These are phyloP conservation scores for Drosophila grimshawi DNA, from an alignment of 1,140 invertebrate genomes.

Conservation along the genomic window DNA sequence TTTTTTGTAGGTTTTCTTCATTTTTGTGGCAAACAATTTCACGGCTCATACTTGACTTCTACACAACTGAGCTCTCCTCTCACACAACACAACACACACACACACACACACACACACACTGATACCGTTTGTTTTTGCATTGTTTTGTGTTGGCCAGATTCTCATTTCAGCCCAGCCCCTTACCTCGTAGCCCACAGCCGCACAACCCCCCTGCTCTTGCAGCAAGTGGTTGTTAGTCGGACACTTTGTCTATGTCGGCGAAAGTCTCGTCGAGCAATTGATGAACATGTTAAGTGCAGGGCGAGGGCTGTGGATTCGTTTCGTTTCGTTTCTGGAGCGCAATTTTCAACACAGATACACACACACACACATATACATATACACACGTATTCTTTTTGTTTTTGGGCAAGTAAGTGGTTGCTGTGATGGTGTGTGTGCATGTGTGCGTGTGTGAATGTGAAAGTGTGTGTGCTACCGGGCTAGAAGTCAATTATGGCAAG, in stretches of 20 bases:
- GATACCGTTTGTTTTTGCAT: constrained; percentile 48
- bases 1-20: constrained; percentile 6
- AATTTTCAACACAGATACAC: constrained; percentile 24
- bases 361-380: constrained; percentile 3
- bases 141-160: constrained; percentile 66
- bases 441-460: constrained; percentile 34
- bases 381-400: not conserved
- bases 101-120: not conserved
- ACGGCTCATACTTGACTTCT: constrained; percentile 43
- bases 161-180: constrained; percentile 36
- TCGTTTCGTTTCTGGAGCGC: constrained; percentile 58
- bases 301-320: constrained; percentile 55
- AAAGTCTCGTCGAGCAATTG: constrained; percentile 65
- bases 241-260: constrained; percentile 72
- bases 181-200: too few relatives aligned
- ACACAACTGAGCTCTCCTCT: not conserved
- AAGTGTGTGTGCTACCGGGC: constrained; percentile 48
- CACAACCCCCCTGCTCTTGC: not conserved
- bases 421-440: constrained; percentile 32
- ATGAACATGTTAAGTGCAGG: constrained; percentile 79
- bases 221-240: constrained; percentile 38
- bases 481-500: constrained; percentile 74
- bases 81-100: too few relatives aligned
- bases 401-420: constrained; percentile 37
- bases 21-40: constrained; percentile 56